Evolutionary conservation across 2,888 invertebrate genomes (phyloP), one percentile per base, ranked within the genome.

Genomic region (Agrenia bidenticulata): DNA sequence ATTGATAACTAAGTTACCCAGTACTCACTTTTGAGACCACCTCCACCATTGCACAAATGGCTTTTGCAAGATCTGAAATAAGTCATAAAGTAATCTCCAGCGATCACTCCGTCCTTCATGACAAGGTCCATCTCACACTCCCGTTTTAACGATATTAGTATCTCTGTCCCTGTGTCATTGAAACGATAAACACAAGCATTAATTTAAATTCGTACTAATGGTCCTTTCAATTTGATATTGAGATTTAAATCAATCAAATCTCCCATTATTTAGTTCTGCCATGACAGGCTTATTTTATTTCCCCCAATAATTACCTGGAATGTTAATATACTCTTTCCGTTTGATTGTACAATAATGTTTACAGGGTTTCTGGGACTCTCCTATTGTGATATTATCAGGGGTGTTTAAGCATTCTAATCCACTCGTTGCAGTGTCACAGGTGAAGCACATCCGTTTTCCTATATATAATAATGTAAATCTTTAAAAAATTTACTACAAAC

Each of bases 321-420:
- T 59, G 64, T 59, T 54, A 19, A 59, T 39, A 32, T 39, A 64
- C 53, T 64, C 64, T 45, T 54, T 59, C 24, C 64, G 32, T 26
- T 64, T 59, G 17, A 69, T 69, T 39, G 69, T 72, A 62, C 72
- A 72, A 55, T 42, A 65, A 27, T 67, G 63, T 66, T 63, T 69
- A 51, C 72, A 72, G 21, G 63, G 65, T 42, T 24, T 39, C 23
- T 27, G 15, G 26, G 60, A 61, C 55, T 67, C 67, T 27, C 66
- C 66, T 57, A 64, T 68, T 39, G 68, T 69, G 55, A 67, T 62
- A 62, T 72, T 72, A 57, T 64, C 66, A 21, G 72, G 72, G 54
- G 56, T 69, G 32, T 69, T 21, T 21, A 69, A 64, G 45, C 72
- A 72, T 2, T 60, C 54, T 27, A 45, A 19, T 4, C 39, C 57